phyloP scores from a whole-genome alignment of 2,797 vertebrate species.

The Selene dorsalis region DNA sequence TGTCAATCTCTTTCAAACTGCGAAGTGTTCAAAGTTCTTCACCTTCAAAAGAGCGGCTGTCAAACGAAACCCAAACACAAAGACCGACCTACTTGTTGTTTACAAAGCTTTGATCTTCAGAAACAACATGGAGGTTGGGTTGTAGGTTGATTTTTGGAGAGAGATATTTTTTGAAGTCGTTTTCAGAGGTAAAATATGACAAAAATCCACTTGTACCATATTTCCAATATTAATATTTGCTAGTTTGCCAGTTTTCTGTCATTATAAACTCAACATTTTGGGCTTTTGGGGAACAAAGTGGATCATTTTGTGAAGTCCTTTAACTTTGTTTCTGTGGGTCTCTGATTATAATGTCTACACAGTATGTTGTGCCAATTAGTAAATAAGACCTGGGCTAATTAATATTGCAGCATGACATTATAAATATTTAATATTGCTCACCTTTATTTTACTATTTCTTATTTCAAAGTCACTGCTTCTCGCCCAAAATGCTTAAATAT shows the following conservation, averaged over 20 bases:
- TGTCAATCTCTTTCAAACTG: no score
- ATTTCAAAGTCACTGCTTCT: background rate
- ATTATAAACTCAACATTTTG: background rate
- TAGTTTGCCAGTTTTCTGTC: background rate
- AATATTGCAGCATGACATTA: background rate
- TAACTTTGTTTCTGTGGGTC: background rate
- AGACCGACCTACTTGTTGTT: background rate
- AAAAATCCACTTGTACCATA: background rate
- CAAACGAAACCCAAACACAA: background rate
- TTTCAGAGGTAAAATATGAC: background rate
- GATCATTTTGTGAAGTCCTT: background rate
- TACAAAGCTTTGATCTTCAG: background rate
- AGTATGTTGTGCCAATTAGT: background rate
- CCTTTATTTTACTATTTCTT: background rate
- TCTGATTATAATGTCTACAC: background rate
- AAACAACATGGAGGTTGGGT: background rate
- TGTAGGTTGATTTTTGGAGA: background rate
- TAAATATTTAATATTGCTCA: background rate
- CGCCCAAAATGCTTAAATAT: conserved; percentile 33
- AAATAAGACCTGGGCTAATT: background rate
- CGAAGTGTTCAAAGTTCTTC: background rate
- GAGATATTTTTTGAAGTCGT: background rate
- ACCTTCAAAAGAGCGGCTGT: background rate
- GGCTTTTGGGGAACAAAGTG: background rate
- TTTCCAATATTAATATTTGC: background rate